phyloP scores from a whole-genome alignment of 2,113 vertebrate species.

The Microtus montanus region DNA sequence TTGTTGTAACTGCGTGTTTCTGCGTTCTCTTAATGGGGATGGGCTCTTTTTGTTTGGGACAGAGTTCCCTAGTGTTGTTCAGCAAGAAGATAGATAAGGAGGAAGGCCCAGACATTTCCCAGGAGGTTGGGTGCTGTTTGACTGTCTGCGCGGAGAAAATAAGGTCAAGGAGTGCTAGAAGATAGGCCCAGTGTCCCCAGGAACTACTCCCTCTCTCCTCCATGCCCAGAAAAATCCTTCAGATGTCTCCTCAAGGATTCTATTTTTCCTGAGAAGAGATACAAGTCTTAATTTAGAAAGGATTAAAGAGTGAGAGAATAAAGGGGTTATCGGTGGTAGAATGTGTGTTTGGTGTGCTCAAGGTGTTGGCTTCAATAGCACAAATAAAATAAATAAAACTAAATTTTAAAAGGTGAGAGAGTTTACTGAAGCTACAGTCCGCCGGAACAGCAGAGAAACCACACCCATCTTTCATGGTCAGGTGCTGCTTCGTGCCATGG shows the following conservation, averaged over 20 bases:
- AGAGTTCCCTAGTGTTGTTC: background rate
- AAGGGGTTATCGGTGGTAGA: background rate
- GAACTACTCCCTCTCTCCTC: background rate
- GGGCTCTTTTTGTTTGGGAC: background rate
- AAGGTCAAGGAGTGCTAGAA: background rate
- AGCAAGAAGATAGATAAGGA: background rate
- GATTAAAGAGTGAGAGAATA: background rate
- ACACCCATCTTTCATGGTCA: fast-evolving
- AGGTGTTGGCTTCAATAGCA: background rate
- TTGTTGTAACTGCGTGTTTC: background rate
- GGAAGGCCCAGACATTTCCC: background rate
- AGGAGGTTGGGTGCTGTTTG: background rate
- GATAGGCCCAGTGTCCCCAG: background rate
- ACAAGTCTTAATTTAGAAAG: background rate
- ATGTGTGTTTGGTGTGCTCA: background rate
- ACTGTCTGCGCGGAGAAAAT: background rate
- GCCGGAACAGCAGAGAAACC: background rate
- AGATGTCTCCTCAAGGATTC: background rate
- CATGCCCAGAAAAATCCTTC: too few relatives aligned
- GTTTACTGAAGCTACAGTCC: background rate
- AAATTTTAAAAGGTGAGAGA: background rate
- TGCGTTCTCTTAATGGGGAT: background rate
- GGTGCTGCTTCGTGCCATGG: fast-evolving
- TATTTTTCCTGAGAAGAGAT: background rate
- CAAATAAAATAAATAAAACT: background rate